Base-by-base conservation (phyloP, 1,140 invertebrate genomes). In the Drosophila burlai region DNA sequence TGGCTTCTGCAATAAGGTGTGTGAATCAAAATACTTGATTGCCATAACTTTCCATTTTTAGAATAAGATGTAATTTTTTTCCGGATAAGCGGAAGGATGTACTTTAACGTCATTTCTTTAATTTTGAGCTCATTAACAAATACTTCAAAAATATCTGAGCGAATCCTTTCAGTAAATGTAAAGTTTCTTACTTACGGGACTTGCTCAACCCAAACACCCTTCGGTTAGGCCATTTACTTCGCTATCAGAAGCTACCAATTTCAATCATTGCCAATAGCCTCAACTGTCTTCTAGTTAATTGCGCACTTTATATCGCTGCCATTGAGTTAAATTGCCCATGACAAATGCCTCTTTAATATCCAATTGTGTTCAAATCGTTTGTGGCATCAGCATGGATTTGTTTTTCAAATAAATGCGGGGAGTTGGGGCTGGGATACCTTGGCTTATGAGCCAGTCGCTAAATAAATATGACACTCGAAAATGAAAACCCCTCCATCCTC, bases 391-490 rank as follows among this genome's bases (percentile, higher is more conserved):
- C 64, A 21, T 49, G 50, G 52, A 49, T 59, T 72, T 67, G 49
- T 49, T 38, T 66, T 45, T 6, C 26, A 3, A 24, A 31, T 15
- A 8, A 13, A 5, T 13, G 4, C 15, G 9, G 8, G 26, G 16
- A 43, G 3, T 8, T 9, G 15, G 42, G 18, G 5, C 7, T 46
- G 18, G 18, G 10, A 24, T 46, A 15, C 4, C n/a, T 34, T 47
- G 34, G 34, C 15, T 71, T 36, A 13, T 26, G 11, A 47, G 29
- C 18, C 24, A 67, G 64, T 42, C 24, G 58, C 72, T 64, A 74
- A 74, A 76, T 74, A 64, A 76, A 76, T 63, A 76, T 73, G 69
- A 57, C 50, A 49, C 50, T 49, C 50, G 45, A 73, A 62, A 52
- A 68, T 58, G 55, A 62, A 26, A 72, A 13, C 24, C 26, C 26